Evolutionary conservation across 2,113 vertebrate genomes (phyloP).

Genomic region (Pangasianodon hypophthalmus): DNA sequence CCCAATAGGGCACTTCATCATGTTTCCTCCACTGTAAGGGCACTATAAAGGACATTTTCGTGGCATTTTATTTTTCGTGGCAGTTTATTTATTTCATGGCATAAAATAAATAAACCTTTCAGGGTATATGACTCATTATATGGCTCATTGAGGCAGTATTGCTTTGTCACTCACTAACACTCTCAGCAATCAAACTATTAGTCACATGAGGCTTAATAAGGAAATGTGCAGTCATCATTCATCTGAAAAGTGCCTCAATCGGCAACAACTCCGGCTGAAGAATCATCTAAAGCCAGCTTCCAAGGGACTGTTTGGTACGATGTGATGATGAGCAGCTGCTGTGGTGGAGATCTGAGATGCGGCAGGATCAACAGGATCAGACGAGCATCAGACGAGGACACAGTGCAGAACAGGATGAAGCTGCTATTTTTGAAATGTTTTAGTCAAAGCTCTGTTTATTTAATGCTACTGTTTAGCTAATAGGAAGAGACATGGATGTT

Average conservation of each 20-base stretch:
- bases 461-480: neutral
- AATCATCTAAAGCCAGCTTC: slow-evolving; percentile 69
- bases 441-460: neutral
- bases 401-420: slow-evolving; percentile 1
- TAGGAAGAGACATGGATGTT: neutral
- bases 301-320: slow-evolving; percentile 54
- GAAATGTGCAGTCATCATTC: slow-evolving; percentile 82
- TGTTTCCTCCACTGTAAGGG: neutral
- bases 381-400: neutral
- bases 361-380: neutral
- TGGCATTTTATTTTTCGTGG: neutral
- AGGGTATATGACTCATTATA: slow-evolving; percentile 69
- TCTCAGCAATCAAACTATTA: slow-evolving; percentile 67
- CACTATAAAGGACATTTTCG: neutral
- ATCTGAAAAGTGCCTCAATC: slow-evolving; percentile 76
- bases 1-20: neutral
- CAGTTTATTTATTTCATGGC: neutral
- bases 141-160: slow-evolving; percentile 75
- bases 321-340: slow-evolving; percentile 17
- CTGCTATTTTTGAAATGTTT: neutral
- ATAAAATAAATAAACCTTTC: slow-evolving; percentile 15
- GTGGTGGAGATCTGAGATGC: neutral
- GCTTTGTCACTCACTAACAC: neutral
- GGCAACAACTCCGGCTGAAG: slow-evolving; percentile 76
- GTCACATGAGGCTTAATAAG: slow-evolving; percentile 86